Conservation (phyloP, 2,113 vertebrate genomes). For the Tamias sibiricus region DNA sequence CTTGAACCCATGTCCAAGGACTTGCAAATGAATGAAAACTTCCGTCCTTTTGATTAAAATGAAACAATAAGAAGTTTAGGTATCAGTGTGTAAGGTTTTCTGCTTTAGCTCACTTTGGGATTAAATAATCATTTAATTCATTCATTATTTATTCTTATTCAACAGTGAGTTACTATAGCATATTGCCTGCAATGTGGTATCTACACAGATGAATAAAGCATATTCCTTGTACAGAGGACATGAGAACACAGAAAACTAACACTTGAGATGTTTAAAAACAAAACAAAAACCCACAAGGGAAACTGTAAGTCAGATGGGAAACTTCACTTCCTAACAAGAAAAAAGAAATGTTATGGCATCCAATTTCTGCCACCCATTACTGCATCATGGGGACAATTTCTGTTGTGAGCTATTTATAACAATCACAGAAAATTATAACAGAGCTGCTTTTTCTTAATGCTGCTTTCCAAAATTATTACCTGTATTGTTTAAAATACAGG, state of each 20-base stretch:
- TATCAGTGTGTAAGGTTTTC: neutral
- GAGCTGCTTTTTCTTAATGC: neutral
- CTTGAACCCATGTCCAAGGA: neutral
- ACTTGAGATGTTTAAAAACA: neutral
- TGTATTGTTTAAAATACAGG: slow-evolving; percentile 59
- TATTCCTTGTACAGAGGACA: neutral
- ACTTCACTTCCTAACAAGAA: neutral
- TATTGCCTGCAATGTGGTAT: neutral
- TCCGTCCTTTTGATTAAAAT: neutral
- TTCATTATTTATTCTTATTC: neutral
- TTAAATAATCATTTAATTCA: neutral
- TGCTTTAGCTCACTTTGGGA: neutral
- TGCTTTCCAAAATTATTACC: slow-evolving; percentile 19
- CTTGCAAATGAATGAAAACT: neutral
- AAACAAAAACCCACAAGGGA: neutral
- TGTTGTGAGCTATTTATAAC: neutral
- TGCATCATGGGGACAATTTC: slow-evolving; percentile 16
- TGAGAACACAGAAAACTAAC: neutral
- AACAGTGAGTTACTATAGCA: neutral
- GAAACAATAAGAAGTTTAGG: neutral
- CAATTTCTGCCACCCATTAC: neutral
- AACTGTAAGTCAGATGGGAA: neutral
- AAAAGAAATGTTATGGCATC: neutral
- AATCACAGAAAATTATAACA: slow-evolving; percentile 43
- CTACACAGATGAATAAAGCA: neutral